Evolutionary conservation across 2,797 vertebrate species (phyloP).

Genomic region (Cottoperca gobio): DNA sequence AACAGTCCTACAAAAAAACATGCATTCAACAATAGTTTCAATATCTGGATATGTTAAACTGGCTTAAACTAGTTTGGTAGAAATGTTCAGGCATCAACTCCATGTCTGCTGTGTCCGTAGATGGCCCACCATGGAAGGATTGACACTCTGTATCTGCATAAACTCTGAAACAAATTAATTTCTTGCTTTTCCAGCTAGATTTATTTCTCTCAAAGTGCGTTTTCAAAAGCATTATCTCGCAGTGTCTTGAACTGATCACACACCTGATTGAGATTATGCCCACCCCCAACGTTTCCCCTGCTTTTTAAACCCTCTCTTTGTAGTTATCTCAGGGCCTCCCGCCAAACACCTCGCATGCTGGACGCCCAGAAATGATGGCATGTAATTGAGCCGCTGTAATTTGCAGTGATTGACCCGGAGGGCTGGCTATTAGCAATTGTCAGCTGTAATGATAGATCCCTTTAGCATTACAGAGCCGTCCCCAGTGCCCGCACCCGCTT

Average conservation of each 20-base stretch:
- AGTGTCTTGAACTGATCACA: constrained; percentile 17
- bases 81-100: neutral
- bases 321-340: constrained; percentile 27
- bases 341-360: constrained; percentile 21
- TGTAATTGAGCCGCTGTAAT: constrained; percentile 95
- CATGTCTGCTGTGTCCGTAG: fast-evolving
- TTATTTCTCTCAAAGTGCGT: neutral
- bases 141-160: neutral
- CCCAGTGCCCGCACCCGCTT: constrained; percentile 90
- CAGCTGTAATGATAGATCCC: constrained; percentile 97
- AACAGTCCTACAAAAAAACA: no score
- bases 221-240: neutral
- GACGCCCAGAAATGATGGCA: constrained; percentile 83
- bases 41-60: neutral
- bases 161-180: neutral
- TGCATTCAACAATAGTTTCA: no score
- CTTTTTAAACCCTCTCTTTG: constrained; percentile 24
- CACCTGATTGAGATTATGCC: constrained; percentile 6
- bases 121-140: neutral
- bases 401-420: constrained; percentile 92
- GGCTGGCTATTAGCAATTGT: constrained; percentile 96
- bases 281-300: neutral
- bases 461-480: constrained; percentile 93
- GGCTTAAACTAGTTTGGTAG: neutral
- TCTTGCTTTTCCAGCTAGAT: neutral